Percentiles rank a stretch among this genome's conserved stretches.
Evolutionary conservation across 2,888 invertebrate species (phyloP).

Genomic region (Peribatodes rhomboidaria): DNA sequence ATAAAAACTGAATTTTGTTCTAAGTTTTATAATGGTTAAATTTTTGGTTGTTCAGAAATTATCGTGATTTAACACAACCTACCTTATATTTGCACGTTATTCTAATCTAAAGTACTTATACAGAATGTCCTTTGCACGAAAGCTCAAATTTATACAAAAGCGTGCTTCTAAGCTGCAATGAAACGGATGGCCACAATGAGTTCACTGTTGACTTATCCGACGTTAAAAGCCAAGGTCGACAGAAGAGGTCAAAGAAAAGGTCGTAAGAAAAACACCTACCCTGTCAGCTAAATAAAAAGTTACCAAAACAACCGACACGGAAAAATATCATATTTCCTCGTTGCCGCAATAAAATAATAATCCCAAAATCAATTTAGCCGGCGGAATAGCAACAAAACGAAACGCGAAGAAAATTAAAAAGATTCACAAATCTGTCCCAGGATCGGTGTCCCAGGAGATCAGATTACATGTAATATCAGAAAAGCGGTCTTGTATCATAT

Average conservation of each 20-base stretch:
- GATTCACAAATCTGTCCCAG: conserved; percentile 19
- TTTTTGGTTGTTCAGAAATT: no score
- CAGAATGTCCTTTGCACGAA: no score
- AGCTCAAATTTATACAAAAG: no score
- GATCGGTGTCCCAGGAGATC: conserved; percentile 20
- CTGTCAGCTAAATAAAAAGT: background rate
- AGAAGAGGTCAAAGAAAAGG: background rate
- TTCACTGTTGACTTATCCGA: no score
- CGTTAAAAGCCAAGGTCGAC: no score
- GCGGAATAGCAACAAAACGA: conserved; percentile 18
- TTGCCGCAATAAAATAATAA: conserved; percentile 18
- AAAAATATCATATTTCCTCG: conserved; percentile 11
- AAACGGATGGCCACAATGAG: no score
- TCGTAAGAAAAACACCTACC: background rate
- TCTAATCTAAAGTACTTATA: no score
- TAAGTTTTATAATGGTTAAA: no score
- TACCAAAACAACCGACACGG: conserved; percentile 2
- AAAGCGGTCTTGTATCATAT: conserved; percentile 25
- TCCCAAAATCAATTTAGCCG: conserved; percentile 22
- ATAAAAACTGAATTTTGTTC: no score
- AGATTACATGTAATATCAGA: conserved; percentile 31
- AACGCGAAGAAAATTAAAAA: conserved; percentile 28
- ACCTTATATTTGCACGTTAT: no score
- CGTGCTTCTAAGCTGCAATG: no score
- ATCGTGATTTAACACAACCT: no score